Evolutionary conservation across 2,113 vertebrate species (phyloP), one percentile per base, ranked within the genome.

Genomic region (Typhlomys cinereus): DNA sequence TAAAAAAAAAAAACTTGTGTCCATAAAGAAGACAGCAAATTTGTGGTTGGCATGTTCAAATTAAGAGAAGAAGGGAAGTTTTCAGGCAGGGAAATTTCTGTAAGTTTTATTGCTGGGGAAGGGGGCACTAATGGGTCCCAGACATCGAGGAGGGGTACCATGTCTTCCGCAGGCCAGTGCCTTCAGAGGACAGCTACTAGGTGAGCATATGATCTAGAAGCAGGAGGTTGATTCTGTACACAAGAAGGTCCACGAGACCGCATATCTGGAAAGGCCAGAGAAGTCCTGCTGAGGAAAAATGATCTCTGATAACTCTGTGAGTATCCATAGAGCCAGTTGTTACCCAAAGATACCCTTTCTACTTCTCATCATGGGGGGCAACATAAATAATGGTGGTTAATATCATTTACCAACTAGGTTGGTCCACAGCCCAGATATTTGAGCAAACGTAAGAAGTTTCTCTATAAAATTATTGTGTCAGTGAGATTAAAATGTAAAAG

Each of bases 61-160:
- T 66, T 17, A 5, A 48, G 50, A 54, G 6, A 64, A 13, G 2
- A 3, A 36, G 91, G 25, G 36, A 12, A 5, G 9, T 50, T 61
- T 52, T 46, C 1, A 0, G 31, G 12, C 15, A 20, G 21, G 3
- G 4, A 50, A 11, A 7, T 39, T 39, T 10, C 57, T 20, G 18
- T 18, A 62, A 36, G 17, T 5, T 36, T 4, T 5, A 27, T 46
- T 36, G 2, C 20, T 6, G 0, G 14, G 17, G 1, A 17, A 46
- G 29, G 21, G 1, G 5, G 1, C 3, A 13, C 0, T 8, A 17
- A 54, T 2, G 39, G 52, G 41, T 44, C 31, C 25, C 5, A 3
- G 39, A 18, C 29, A 2, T 15, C 61, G 27, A 69, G n/a, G 41
- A 41, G 64, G 9, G 7, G 20, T 4, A 12, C 12, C 13, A 23